Percentiles rank a stretch among this genome's conserved stretches.
These are phyloP conservation scores for Spea bombifrons DNA, from an alignment of 2,113 vertebrate species.

Conservation along the genomic window DNA sequence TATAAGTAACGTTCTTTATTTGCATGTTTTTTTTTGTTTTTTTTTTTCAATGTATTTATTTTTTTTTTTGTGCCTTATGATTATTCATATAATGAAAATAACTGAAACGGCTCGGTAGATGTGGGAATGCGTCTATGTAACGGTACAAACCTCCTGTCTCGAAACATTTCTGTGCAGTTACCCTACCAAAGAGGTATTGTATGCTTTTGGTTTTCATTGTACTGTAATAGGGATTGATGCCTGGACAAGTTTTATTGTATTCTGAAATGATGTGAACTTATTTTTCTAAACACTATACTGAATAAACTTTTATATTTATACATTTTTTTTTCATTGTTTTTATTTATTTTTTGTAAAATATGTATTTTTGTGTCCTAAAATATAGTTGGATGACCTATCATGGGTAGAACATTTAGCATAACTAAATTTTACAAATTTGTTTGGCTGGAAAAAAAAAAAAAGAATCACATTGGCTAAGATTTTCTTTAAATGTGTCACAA, in stretches of 20 bases:
- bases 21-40: conserved; percentile 39
- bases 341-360: background rate
- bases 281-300: conserved; percentile 98
- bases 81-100: conserved; percentile 60
- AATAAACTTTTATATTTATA: conserved; percentile 99
- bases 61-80: conserved; percentile 70
- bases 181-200: conserved; percentile 85
- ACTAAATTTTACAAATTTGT: too few species aligned
- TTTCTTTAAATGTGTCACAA: too few species aligned
- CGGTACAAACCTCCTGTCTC: conserved; percentile 65
- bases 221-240: conserved; percentile 81
- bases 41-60: conserved; percentile 16
- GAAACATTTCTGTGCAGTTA: conserved; percentile 76
- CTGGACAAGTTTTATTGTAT: conserved; percentile 87
- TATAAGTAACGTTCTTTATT: conserved; percentile 4
- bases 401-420: too few species aligned
- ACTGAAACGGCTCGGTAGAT: conserved; percentile 57
- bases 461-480: too few species aligned
- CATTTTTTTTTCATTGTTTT: conserved; percentile 54
- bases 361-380: background rate
- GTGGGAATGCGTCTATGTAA: conserved; percentile 49
- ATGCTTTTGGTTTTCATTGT: conserved; percentile 77
- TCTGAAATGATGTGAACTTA: conserved; percentile 99
- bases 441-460: too few species aligned
- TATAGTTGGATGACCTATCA: background rate